Percentiles rank a stretch among this genome's conserved stretches.
These are phyloP conservation scores for Pyrrhopygopsis socrates DNA, from an alignment of 2,888 invertebrate species.

Conservation along the genomic window DNA sequence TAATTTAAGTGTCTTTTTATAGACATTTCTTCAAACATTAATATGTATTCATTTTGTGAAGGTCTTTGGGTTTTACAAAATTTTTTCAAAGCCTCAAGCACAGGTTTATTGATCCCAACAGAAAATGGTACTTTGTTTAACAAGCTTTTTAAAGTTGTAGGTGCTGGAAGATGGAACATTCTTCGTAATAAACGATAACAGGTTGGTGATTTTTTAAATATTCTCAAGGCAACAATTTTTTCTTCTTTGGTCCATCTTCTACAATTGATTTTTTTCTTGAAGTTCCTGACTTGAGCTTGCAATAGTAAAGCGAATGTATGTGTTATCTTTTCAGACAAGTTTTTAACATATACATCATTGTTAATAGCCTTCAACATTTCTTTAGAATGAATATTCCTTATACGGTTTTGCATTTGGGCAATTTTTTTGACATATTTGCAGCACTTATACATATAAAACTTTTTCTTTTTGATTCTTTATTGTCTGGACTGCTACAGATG, in stretches of 20 bases:
- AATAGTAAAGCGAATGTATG: neutral
- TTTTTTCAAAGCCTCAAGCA: constrained; percentile 66
- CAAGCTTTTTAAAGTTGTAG: constrained; percentile 68
- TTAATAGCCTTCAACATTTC: too few species aligned
- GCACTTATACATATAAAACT: too few species aligned
- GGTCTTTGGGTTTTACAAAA: constrained; percentile 34
- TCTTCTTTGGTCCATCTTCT: constrained; percentile 47
- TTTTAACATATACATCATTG: too few species aligned
- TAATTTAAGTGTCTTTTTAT: constrained; percentile 60
- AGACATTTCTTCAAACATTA: constrained; percentile 78
- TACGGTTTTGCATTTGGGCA: too few species aligned
- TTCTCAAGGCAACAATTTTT: constrained; percentile 57
- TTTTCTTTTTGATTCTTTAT: too few species aligned
- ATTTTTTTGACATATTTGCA: too few species aligned
- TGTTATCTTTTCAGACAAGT: too few species aligned
- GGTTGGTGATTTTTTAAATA: constrained; percentile 81
- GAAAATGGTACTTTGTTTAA: constrained; percentile 74
- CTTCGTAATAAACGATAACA: constrained; percentile 81
- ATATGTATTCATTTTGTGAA: constrained; percentile 45
- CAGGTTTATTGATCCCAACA: constrained; percentile 72
- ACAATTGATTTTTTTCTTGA: constrained; percentile 42
- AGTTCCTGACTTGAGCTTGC: constrained; percentile 8
- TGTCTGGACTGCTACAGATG: too few species aligned
- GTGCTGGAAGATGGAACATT: constrained; percentile 79
- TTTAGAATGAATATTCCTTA: too few species aligned